Evolutionary conservation across 2,113 vertebrate genomes (phyloP), one percentile per base, ranked within the genome.

Genomic region (Cyprinus carpio): DNA sequence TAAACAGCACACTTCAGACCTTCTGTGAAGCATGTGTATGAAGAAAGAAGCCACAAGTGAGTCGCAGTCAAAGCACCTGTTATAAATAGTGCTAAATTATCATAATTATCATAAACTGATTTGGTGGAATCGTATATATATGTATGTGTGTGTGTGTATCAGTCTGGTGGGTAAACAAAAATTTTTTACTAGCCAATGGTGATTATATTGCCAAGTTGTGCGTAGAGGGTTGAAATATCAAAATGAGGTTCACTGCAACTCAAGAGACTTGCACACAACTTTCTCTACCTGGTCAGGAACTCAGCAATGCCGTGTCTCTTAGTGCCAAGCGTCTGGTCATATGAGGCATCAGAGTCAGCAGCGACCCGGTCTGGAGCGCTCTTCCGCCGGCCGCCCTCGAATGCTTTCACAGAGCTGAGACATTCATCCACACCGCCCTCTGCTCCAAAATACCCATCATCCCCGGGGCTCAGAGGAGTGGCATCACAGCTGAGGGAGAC

Each of bases 241-340:
- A 18, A 31, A 67, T 16, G 6, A 67, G 64, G 64, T 34, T 65
- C 15, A 65, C 13, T 31, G 29, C 29, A 34, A 34, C 15, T 34
- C 15, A 34, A 67, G 65, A 18, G 7, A 67, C 65, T 67, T 34
- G 10, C 10, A 6, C 69, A 12, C 34, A 40, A 13, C 69, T 58
- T 20, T 18, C 10, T 67, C 86, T 95, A 99, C 97, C 97, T 98
- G 92, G 94, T 94, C 89, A 99, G 96, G 92, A 98, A 98, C 78
- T 99, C 96, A 0, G 97, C 94, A 69, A 99, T 95, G 27, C 96
- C 96, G 34, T 89, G 91, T 86, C 93, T 94, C 90, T 94, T 96
- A 60, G 92, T 90, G 82, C 93, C 91, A 69, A 93, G 90, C 29
- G 85, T 90, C 84, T 87, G 89, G 76, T 96, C 92, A 11, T 86